Evolutionary conservation across 2,888 invertebrate genomes (phyloP).

Genomic region (Thumatha senex): DNA sequence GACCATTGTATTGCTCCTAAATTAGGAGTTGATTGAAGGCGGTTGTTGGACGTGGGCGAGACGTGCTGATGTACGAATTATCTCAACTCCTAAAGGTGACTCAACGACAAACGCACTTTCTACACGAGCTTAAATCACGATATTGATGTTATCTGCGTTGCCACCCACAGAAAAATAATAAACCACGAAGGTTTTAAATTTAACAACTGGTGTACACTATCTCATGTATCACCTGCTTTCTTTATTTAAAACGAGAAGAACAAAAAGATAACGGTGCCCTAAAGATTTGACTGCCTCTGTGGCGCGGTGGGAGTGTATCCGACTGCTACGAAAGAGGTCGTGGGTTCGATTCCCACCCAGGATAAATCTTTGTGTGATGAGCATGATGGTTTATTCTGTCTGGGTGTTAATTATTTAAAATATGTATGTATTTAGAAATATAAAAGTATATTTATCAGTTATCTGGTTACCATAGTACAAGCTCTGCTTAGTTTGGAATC

Average conservation of each 20-base stretch:
- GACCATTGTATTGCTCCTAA: constrained; percentile 47
- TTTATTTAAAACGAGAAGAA: constrained; percentile 9
- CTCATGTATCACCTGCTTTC: constrained; percentile 7
- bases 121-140: constrained; percentile 44
- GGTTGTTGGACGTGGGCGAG: constrained; percentile 42
- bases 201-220: constrained; percentile 11
- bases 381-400: too few relatives aligned
- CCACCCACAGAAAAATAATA: constrained; percentile 17
- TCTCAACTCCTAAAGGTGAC: constrained; percentile 36
- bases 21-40: constrained; percentile 47
- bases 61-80: constrained; percentile 40
- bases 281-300: too few relatives aligned
- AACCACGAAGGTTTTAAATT: constrained; percentile 13
- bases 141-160: constrained; percentile 34
- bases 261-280: constrained; percentile 7
- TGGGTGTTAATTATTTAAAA: too few relatives aligned
- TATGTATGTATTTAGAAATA: too few relatives aligned
- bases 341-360: too few relatives aligned
- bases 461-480: too few relatives aligned
- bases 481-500: too few relatives aligned
- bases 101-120: constrained; percentile 46
- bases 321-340: too few relatives aligned
- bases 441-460: too few relatives aligned
- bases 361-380: too few relatives aligned
- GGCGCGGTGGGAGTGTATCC: too few relatives aligned